Base-by-base conservation (phyloP, 2,888 invertebrate genomes). In the Philopedon plagiatum region DNA sequence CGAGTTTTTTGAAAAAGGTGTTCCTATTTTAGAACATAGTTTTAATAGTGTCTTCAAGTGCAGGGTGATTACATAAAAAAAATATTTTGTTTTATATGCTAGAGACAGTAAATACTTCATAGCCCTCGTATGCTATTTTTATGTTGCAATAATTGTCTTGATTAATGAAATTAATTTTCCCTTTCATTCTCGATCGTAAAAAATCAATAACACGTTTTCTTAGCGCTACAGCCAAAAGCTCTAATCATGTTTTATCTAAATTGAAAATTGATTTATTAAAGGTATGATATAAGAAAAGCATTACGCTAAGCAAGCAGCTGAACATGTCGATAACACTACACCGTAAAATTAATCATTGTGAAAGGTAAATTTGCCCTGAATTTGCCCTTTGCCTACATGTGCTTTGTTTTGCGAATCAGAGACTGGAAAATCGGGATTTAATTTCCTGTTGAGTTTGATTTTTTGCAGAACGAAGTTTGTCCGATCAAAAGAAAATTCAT, bases 261-360 rank as follows among this genome's bases (percentile, higher is more conserved):
- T 71, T 34, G 71, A 71, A 71, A 71, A 71, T 65, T 71, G 65
- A 65, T 71, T 71, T 65, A 71, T 65, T 49, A 39, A 60, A 54
- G 71, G 51, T 71, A 60, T 71, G 65, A 71, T 71, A 71, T 65
- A 60, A 71, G 71, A 71, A 65, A 71, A 64, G 65, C 65, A 71
- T 71, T 71, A 65, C 44, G 49, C 23, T 7, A 1, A 49, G 29
- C 63, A 37, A 49, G 32, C 51, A 34, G 63, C 34, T n/a, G 64
- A 70, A 64, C 49, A 64, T 65, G 64, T 60, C 65, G 71, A 70
- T 70, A 70, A 51, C 64, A 64, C 32, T 46, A 54, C 58, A 57
- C 39, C 41, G 18, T 49, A 34, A 60, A 65, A 71, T 71, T 71
- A 71, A 64, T 71, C 64, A 71, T 71, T 46, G 21, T 49, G 57